These are phyloP conservation scores for Rhynchonema sp. DNA, from an alignment of 2,888 invertebrate species.

Conservation along the genomic window DNA sequence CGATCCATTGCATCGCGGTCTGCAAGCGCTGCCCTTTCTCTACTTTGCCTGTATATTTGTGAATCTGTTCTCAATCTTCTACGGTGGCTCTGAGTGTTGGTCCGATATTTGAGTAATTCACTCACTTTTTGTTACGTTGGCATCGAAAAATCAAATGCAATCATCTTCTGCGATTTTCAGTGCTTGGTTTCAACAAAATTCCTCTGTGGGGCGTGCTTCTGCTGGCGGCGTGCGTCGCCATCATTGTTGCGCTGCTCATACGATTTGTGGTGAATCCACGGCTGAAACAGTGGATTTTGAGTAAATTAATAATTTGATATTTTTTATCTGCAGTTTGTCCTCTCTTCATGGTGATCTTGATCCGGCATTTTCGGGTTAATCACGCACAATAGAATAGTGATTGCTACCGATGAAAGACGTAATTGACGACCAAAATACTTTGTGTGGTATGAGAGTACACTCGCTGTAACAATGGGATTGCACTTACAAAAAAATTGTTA, in stretches of 20 bases:
- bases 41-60: conserved; percentile 77
- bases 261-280: conserved; percentile 40
- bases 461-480: no score
- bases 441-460: no score
- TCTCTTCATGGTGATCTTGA: no score
- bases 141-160: no score
- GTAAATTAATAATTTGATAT: conserved; percentile 5
- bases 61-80: conserved; percentile 78
- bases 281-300: conserved; percentile 19
- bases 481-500: no score
- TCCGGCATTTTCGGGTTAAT: no score
- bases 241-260: conserved; percentile 49
- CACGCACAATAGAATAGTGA: no score
- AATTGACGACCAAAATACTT: no score
- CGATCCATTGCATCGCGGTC: conserved; percentile 60
- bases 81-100: conserved; percentile 76
- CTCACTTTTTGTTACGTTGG: conserved; percentile 4
- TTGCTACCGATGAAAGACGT: no score
- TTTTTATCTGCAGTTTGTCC: not conserved
- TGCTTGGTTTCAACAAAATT: conserved; percentile 65
- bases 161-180: no score
- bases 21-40: conserved; percentile 65
- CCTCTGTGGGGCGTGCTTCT: conserved; percentile 62
- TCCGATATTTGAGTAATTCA: conserved; percentile 11
- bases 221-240: conserved; percentile 47